phyloP scores from a whole-genome alignment of 2,113 vertebrate genomes.

The Hiodon alosoides region DNA sequence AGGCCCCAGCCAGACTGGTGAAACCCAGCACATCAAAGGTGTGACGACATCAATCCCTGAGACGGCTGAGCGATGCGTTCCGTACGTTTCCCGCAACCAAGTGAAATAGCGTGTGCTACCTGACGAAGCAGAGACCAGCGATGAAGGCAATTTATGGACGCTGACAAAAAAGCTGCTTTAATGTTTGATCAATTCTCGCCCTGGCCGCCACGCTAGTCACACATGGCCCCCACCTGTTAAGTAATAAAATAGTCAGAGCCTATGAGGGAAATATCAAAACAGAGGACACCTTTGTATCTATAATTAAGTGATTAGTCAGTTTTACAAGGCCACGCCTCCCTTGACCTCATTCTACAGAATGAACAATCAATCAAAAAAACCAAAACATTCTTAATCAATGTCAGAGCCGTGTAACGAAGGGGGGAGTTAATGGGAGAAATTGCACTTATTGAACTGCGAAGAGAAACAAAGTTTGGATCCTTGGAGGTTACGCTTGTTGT shows the following conservation, averaged over 20 bases:
- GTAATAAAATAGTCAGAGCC: background rate
- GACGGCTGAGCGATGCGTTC: background rate
- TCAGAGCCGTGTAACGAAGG: too few relatives aligned
- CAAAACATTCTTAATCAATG: too few relatives aligned
- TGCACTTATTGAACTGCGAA: too few relatives aligned
- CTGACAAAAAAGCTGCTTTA: background rate
- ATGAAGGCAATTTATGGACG: slow-evolving; percentile 6
- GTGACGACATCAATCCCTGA: background rate
- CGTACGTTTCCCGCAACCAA: background rate
- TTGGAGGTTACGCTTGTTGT: too few relatives aligned
- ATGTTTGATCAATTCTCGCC: slow-evolving; percentile 10
- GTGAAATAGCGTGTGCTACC: background rate
- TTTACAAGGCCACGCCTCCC: too few relatives aligned
- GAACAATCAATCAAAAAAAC: too few relatives aligned
- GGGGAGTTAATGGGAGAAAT: too few relatives aligned
- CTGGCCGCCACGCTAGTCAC: background rate
- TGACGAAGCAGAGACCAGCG: background rate
- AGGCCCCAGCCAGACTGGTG: background rate
- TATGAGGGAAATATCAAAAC: background rate
- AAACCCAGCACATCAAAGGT: slow-evolving; percentile 15
- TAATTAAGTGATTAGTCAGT: too few relatives aligned
- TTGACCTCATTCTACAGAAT: too few relatives aligned
- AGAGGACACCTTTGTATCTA: background rate
- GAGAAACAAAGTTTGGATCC: too few relatives aligned
- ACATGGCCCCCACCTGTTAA: background rate